Conservation (phyloP, 2,888 invertebrate species). For the Megamerina dolium region DNA sequence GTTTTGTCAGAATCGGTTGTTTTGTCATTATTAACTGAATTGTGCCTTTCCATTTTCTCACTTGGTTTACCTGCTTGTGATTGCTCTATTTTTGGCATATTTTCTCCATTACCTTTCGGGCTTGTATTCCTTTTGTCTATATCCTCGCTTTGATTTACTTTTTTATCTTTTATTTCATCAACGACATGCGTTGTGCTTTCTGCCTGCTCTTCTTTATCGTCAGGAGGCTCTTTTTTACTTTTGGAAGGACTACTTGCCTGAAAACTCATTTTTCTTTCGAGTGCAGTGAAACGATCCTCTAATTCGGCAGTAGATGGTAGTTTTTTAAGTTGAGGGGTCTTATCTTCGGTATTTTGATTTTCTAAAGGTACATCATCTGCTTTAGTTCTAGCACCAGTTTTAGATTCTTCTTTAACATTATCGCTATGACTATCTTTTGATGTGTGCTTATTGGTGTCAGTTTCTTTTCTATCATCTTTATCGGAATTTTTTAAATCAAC, state of each 20-base stretch:
- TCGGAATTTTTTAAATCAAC: not conserved
- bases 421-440: not conserved
- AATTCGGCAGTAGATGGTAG: conserved; percentile 36
- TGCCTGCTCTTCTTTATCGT: conserved; percentile 11
- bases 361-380: not conserved
- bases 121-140: not conserved
- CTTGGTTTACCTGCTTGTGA: not conserved
- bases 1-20: not conserved
- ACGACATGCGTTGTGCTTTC: not conserved
- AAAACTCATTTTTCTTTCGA: conserved; percentile 29
- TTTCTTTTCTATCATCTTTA: not conserved
- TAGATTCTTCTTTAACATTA: not conserved
- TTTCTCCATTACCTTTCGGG: not conserved
- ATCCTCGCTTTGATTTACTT: not conserved
- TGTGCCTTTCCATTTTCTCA: not conserved
- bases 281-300: conserved; percentile 36
- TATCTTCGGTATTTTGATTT: not conserved
- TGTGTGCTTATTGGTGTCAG: not conserved
- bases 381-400: conserved; percentile 1
- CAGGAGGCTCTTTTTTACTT: conserved; percentile 37
- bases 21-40: not conserved
- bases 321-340: conserved; percentile 26
- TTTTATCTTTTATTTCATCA: not conserved
- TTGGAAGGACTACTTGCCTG: conserved; percentile 27
- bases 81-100: not conserved